Conservation (phyloP, 2,113 vertebrate species). For the Diphyllodes magnificus region DNA sequence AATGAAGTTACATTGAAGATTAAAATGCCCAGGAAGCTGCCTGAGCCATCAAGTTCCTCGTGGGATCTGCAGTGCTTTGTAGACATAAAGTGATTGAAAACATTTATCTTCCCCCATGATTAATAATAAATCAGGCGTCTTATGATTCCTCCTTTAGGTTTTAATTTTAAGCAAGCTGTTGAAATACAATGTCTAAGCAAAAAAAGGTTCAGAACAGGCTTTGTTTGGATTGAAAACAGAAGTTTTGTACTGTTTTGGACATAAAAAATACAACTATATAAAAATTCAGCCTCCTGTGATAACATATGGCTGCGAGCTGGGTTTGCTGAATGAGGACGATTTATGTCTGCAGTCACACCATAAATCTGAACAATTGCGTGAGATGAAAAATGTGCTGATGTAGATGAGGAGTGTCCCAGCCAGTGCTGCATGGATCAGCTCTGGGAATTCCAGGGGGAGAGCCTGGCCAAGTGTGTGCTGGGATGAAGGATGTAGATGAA, state of each 20-base stretch:
- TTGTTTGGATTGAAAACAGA: background rate
- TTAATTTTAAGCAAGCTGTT: background rate
- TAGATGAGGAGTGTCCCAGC: background rate
- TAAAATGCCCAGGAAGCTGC: background rate
- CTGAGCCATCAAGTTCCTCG: background rate
- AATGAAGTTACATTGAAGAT: background rate
- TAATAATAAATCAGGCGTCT: background rate
- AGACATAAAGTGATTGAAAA: background rate
- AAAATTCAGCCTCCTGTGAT: background rate
- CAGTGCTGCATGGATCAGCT: accelerated
- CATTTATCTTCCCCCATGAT: background rate
- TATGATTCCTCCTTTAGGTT: background rate
- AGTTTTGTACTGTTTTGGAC: background rate
- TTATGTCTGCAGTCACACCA: background rate
- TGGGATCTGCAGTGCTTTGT: background rate
- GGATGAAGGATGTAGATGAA: accelerated
- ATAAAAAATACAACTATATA: background rate
- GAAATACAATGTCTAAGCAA: background rate
- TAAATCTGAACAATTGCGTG: background rate
- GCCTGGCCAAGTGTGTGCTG: accelerated
- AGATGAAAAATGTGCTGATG: background rate
- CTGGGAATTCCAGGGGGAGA: accelerated
- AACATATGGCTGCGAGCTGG: background rate
- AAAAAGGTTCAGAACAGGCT: background rate
- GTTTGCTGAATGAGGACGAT: background rate